A percentile compares a stretch with the other conserved stretches of the same genome.
These are phyloP conservation scores for Psilopogon haemacephalus DNA, from an alignment of 2,113 vertebrate species.

Conservation along the genomic window DNA sequence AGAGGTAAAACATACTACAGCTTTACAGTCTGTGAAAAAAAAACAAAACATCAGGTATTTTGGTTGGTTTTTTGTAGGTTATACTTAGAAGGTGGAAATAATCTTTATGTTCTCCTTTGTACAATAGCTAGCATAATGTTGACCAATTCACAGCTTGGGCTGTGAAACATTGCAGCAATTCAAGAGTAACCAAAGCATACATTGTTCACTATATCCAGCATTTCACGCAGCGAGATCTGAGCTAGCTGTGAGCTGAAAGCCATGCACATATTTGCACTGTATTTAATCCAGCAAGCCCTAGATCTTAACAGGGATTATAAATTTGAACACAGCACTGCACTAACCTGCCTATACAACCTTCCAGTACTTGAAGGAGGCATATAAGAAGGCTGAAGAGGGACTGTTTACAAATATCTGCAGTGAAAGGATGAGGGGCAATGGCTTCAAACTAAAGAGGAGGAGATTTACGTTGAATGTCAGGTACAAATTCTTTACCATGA, in stretches of 20 bases:
- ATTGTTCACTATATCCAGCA: neutral
- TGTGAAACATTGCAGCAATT: neutral
- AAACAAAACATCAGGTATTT: neutral
- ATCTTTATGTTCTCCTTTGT: neutral
- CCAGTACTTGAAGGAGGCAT: too few species aligned
- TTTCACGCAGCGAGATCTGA: neutral
- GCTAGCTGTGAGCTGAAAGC: neutral
- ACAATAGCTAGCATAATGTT: neutral
- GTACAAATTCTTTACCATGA: too few species aligned
- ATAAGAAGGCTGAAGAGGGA: too few species aligned
- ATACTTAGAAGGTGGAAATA: neutral
- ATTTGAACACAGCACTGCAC: neutral
- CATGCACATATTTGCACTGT: neutral
- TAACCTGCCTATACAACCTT: neutral
- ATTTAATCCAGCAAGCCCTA: neutral
- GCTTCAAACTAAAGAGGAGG: too few species aligned
- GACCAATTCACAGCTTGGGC: neutral
- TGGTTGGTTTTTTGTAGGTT: neutral
- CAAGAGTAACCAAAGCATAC: neutral
- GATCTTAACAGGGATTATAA: neutral
- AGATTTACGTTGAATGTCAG: too few species aligned
- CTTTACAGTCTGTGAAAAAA: neutral
- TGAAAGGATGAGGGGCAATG: too few species aligned
- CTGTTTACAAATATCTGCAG: too few species aligned
- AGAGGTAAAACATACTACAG: neutral